Evolutionary conservation across 2,797 vertebrate genomes (phyloP).

Genomic region (Miichthys miiuy): DNA sequence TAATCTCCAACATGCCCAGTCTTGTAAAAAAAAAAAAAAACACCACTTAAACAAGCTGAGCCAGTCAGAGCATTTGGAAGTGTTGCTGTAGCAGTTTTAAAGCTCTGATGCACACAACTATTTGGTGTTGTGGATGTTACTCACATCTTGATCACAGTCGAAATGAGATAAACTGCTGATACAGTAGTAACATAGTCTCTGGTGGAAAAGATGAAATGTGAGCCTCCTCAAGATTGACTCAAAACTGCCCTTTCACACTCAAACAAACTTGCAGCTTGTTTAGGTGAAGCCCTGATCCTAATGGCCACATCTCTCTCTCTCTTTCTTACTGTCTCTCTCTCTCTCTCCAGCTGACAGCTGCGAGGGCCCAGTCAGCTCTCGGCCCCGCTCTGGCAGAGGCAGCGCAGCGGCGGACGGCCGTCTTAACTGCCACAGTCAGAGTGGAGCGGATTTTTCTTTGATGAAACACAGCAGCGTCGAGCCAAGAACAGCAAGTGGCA

Average conservation of each 20-base stretch:
- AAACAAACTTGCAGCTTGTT: conserved; percentile 47
- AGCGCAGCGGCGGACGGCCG: conserved; percentile 69
- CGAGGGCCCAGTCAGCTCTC: conserved; percentile 49
- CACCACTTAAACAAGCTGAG: conserved; percentile 47
- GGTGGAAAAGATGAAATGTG: conserved; percentile 35
- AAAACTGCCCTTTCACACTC: conserved; percentile 33
- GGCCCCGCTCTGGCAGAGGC: conserved; percentile 63
- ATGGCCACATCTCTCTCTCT: conserved; percentile 32
- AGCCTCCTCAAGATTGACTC: conserved; percentile 29
- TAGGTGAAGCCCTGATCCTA: conserved; percentile 30
- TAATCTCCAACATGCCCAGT: conserved; percentile 63
- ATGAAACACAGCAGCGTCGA: conserved; percentile 84
- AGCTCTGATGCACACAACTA: conserved; percentile 21
- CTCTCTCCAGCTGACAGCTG: conserved; percentile 69
- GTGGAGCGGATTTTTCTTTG: conserved; percentile 88
- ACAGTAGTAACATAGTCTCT: conserved; percentile 6
- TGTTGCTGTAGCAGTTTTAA: conserved; percentile 29
- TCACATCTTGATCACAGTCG: conserved; percentile 17
- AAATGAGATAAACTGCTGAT: conserved; percentile 42
- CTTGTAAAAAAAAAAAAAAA: conserved; percentile 59
- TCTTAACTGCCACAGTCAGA: conserved; percentile 75
- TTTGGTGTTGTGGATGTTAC: conserved; percentile 26
- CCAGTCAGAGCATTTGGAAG: conserved; percentile 18
- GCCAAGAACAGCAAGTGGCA: conserved; percentile 91
- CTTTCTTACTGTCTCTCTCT: conserved; percentile 49